Base-by-base conservation (phyloP, 1,140 invertebrate species). In the Cataglyphis hispanica region DNA sequence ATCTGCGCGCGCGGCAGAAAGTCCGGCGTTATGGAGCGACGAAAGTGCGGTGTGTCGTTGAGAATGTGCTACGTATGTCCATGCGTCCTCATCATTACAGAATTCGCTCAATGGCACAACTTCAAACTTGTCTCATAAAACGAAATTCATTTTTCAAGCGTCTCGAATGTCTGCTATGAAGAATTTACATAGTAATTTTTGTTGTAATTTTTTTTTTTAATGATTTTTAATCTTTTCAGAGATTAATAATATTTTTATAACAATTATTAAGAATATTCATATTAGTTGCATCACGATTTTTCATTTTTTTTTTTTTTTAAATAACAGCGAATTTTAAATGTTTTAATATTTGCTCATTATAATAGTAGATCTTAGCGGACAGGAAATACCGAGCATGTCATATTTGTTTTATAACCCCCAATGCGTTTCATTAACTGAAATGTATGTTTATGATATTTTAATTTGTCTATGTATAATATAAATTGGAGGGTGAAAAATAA, bases 21-120 rank as follows among this genome's bases (percentile, higher is more conserved):
- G 37, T 85, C 60, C 58, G n/a, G 37, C 60, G 85, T 67, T 84
- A 66, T 64, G 72, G 74, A 76, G 81, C 66, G 74, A 87, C 80
- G 78, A 87, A 80, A 56, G 70, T 70, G 56, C 81, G 56, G 40
- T 87, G 67, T 85, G 69, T 87, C 78, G 67, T 56, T 60, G 67
- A 22, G 67, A 61, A 72, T 40, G 67, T 72, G 56, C 78, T 53
- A 56, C 53, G 50, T 60, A 60, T 83, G 67, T 61, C 46, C 25
- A 37, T 66, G 34, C 27, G n/a, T 81, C 19, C 50, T 22, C 19
- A 22, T 81, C 78, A 72, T 83, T 72, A 61, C n/a, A 53, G 31
- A 60, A 60, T 53, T 60, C 66, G 25, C 7, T 60, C 78, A 43
- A 83, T 72, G 34, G 19, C 19, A 37, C 53, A 25, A 60, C 19